These are phyloP conservation scores for Stegastes partitus DNA, from an alignment of 2,113 vertebrate species.

Conservation along the genomic window DNA sequence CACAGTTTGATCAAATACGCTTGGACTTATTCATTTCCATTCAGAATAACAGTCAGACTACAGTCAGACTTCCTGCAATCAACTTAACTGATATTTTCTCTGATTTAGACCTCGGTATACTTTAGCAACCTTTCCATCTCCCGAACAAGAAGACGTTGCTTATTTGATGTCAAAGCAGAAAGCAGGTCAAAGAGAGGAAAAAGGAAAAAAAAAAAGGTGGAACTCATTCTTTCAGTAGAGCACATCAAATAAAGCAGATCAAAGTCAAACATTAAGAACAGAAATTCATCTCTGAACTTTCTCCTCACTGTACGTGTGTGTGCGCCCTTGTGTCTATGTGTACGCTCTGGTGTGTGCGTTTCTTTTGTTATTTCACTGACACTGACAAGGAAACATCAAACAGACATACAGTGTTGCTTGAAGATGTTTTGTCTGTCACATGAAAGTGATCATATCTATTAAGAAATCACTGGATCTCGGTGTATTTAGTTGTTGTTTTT, in stretches of 20 bases:
- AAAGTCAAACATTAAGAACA: constrained; percentile 75
- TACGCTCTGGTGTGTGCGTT: constrained; percentile 18
- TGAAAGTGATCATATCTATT: constrained; percentile 64
- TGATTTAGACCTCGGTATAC: constrained; percentile 41
- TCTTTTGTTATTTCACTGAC: constrained; percentile 52
- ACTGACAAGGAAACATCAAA: constrained; percentile 62
- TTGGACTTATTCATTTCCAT: not conserved
- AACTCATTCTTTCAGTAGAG: constrained; percentile 66
- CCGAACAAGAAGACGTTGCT: constrained; percentile 42
- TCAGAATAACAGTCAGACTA: not conserved
- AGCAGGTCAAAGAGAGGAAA: constrained; percentile 46
- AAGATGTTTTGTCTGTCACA: constrained; percentile 60
- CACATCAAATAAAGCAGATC: constrained; percentile 80
- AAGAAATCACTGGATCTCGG: constrained; percentile 21
- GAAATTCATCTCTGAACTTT: constrained; percentile 66
- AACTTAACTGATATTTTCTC: constrained; percentile 17
- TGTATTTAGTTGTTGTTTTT: constrained; percentile 1
- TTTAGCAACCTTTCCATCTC: constrained; percentile 48
- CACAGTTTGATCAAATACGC: not conserved
- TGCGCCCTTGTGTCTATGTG: constrained; percentile 17
- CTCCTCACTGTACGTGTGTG: constrained; percentile 21
- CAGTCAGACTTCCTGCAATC: constrained; percentile 21
- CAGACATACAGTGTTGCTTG: constrained; percentile 43
- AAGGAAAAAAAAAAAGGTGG: constrained; percentile 28
- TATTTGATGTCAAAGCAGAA: constrained; percentile 59